phyloP scores from a whole-genome alignment of 2,888 invertebrate species.

The Chymomyza fuscimana region DNA sequence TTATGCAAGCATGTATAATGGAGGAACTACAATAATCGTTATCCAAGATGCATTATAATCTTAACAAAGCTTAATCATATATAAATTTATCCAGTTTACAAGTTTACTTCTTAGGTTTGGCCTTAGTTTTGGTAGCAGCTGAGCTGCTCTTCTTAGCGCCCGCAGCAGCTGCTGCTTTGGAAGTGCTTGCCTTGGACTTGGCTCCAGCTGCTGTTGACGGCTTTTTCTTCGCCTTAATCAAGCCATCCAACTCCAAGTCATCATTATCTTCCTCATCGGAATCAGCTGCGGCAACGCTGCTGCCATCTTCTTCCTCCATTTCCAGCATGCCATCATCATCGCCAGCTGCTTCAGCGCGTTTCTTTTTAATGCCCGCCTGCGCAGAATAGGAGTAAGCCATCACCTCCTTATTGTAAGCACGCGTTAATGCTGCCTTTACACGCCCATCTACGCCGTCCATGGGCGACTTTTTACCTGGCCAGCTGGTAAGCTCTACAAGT shows the following conservation, averaged over 20 bases:
- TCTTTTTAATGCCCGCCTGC: slow-evolving; percentile 83
- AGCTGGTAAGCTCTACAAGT: slow-evolving; percentile 90
- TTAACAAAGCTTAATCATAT: too few relatives aligned
- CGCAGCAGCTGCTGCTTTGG: slow-evolving; percentile 49
- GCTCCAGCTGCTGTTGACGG: slow-evolving; percentile 33
- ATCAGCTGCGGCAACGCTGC: slow-evolving; percentile 60
- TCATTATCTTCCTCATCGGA: slow-evolving; percentile 81
- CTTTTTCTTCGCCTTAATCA: slow-evolving; percentile 84
- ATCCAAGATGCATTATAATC: too few relatives aligned
- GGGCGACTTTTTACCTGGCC: slow-evolving; percentile 90
- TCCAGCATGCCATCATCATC: slow-evolving; percentile 79
- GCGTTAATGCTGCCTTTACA: slow-evolving; percentile 95
- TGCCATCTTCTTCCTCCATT: slow-evolving; percentile 76
- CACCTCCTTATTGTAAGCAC: slow-evolving; percentile 93
- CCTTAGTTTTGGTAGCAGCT: slow-evolving; percentile 46
- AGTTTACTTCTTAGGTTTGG: slow-evolving; percentile 68
- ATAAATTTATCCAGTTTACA: slow-evolving; percentile 20
- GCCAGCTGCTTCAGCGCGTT: slow-evolving; percentile 80
- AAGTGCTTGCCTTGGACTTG: slow-evolving; percentile 51
- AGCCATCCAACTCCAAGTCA: slow-evolving; percentile 86
- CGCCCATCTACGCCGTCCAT: slow-evolving; percentile 88
- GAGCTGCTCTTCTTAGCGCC: slow-evolving; percentile 49
- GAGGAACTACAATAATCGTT: too few relatives aligned
- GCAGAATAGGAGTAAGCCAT: slow-evolving; percentile 88
- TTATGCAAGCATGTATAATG: too few relatives aligned